Evolutionary conservation across 1,140 invertebrate species (phyloP), one percentile per base, ranked within the genome.

Genomic region (Aphis gossypii): DNA sequence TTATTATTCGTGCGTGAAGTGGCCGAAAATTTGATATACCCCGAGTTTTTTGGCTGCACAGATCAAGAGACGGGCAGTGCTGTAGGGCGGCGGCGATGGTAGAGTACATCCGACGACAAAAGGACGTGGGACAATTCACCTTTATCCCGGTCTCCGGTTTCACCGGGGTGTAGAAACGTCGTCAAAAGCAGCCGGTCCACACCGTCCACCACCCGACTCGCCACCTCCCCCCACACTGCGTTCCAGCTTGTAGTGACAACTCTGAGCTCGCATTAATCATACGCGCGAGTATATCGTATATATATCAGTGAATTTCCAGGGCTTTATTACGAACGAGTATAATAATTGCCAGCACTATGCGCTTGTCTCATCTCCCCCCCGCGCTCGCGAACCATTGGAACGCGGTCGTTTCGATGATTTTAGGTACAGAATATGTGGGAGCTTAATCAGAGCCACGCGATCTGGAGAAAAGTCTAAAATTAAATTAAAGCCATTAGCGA

Each of bases 171-270:
- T 82, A 84, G 82, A 84, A 92, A 84, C 84, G 91, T 92, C 91
- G 91, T 92, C 91, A 92, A 92, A 83, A 92, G 91, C 91, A 92
- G 91, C 91, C 91, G 91, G 91, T 92, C 35, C 91, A 84, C 76
- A 14, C 56, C 90, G 68, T 21, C 68, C 46, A 48, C 46, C 20
- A 21, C 76, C n/a, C 76, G 23, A 38, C 30, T 54, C n/a, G n/a
- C 23, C n/a, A 21, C 18, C 46, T 11, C 46, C n/a, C 41, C 20
- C 46, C 41, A 7, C 76, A 7, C 76, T 3, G 30, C 46, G 91
- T 92, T 92, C 91, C 91, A 83, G 91, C 91, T 92, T 92, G 91
- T 41, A 92, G 76, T 92, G 91, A 92, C 91, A 92, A 92, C 91
- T 54, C 82, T 23, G 21, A 82, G 68, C 35, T 92, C 82, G 76